Percentiles rank a stretch among this genome's conserved stretches.
Conservation (phyloP, 2,113 vertebrate species). For the Apodemus sylvaticus region DNA sequence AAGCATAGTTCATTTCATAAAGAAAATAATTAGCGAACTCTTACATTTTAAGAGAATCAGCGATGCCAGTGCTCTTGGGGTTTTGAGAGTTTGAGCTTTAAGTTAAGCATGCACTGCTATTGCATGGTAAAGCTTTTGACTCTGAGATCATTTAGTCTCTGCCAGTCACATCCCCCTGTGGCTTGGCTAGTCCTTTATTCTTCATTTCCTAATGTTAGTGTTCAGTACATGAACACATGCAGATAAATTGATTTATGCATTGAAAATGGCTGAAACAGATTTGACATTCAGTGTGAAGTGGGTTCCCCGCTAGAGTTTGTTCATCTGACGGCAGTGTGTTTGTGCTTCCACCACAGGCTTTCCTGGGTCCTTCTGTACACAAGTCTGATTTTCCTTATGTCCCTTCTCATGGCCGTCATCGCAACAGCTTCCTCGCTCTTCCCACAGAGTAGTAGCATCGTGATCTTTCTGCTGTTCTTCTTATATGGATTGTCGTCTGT, state of each 20-base stretch:
- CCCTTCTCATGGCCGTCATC: conserved; percentile 95
- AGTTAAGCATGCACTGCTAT: conserved; percentile 40
- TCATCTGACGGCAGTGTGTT: background rate
- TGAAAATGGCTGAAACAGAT: background rate
- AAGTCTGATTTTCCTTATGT: conserved; percentile 94
- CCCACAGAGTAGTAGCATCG: conserved; percentile 93
- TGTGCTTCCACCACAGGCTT: conserved; percentile 87
- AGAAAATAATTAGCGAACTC: background rate
- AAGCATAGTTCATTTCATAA: background rate
- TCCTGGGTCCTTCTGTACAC: conserved; percentile 98
- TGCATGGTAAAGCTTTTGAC: background rate
- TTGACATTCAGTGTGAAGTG: conserved; percentile 5
- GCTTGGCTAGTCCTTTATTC: background rate
- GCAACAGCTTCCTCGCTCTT: conserved; percentile 94
- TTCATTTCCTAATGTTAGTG: background rate
- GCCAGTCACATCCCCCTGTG: background rate
- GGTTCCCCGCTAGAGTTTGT: background rate
- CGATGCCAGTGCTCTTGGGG: background rate
- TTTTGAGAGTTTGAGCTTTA: conserved; percentile 48
- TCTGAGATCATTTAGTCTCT: conserved; percentile 20
- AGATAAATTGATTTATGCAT: background rate
- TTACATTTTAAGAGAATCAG: conserved; percentile 51
- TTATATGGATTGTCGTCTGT: conserved; percentile 97
- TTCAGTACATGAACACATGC: background rate
- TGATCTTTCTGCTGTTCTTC: conserved; percentile 96